These are phyloP conservation scores for Dendrocincla fuliginosa DNA, from an alignment of 2,797 vertebrate genomes.

Conservation along the genomic window DNA sequence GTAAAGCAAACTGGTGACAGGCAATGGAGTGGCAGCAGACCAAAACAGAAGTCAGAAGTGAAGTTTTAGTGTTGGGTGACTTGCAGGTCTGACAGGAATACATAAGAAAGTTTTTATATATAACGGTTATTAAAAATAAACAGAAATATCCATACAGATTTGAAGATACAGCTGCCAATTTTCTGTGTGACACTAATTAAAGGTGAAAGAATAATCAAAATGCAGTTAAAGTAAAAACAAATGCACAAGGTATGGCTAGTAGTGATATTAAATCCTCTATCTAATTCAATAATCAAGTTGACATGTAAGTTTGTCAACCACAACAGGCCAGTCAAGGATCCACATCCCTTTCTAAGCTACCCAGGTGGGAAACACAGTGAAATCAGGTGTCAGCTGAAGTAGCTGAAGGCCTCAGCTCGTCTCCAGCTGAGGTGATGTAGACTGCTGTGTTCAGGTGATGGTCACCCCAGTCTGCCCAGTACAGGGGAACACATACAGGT, in stretches of 20 bases:
- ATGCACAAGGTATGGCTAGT: not conserved
- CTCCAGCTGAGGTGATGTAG: not conserved
- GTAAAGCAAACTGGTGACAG: not conserved
- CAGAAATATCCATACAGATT: not conserved
- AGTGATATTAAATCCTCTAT: not conserved
- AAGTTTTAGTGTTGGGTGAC: not conserved
- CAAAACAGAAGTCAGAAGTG: not conserved
- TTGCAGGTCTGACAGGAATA: not conserved
- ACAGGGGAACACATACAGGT: not conserved
- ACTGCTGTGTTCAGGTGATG: not conserved
- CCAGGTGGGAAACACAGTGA: not conserved
- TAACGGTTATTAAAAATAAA: not conserved
- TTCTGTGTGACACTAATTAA: not conserved
- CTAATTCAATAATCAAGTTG: not conserved
- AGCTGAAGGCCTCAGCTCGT: not conserved
- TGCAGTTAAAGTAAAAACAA: not conserved
- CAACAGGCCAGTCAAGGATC: not conserved
- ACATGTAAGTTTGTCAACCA: not conserved
- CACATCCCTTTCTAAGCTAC: not conserved
- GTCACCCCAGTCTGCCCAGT: not conserved
- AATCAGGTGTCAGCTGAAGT: not conserved
- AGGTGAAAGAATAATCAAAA: not conserved
- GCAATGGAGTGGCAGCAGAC: not conserved
- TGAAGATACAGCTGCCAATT: not conserved
- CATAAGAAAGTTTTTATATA: not conserved